Conservation (phyloP, 2,888 invertebrate genomes). For the Candidula unifasciata region DNA sequence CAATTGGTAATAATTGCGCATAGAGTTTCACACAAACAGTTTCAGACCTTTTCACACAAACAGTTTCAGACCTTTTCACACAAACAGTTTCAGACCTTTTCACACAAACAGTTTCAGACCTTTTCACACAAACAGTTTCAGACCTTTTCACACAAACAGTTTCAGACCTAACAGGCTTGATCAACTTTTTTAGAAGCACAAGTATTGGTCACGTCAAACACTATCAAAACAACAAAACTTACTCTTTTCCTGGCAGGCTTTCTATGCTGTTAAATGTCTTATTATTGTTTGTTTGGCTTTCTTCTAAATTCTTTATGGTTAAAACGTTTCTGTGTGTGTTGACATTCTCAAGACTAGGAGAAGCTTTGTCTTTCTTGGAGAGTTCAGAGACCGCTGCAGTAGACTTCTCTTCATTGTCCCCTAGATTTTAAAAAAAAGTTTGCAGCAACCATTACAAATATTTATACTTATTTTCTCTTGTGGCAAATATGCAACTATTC, state of each 20-base stretch:
- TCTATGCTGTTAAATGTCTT: not conserved
- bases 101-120: too few species aligned
- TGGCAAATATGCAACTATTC: too few species aligned
- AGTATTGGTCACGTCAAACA: not conserved
- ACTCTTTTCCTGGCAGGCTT: conserved; percentile 9
- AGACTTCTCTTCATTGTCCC: not conserved
- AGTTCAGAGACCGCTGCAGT: not conserved
- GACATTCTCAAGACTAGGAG: not conserved
- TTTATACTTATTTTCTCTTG: too few species aligned
- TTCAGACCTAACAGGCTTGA: too few species aligned
- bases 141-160: too few species aligned
- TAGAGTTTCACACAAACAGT: too few species aligned
- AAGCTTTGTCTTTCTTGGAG: not conserved
- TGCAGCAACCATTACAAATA: not conserved
- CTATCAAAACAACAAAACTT: not conserved
- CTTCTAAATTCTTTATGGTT: not conserved
- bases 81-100: too few species aligned
- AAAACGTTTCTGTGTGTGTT: not conserved
- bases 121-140: too few species aligned
- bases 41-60: too few species aligned
- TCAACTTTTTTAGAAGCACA: too few species aligned
- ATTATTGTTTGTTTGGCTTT: not conserved
- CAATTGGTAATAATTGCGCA: too few species aligned
- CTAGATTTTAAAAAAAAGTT: not conserved
- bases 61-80: too few species aligned